Evolutionary conservation across 2,113 vertebrate species (phyloP), one percentile per base, ranked within the genome.

Genomic region (Dendrocopos noguchii): DNA sequence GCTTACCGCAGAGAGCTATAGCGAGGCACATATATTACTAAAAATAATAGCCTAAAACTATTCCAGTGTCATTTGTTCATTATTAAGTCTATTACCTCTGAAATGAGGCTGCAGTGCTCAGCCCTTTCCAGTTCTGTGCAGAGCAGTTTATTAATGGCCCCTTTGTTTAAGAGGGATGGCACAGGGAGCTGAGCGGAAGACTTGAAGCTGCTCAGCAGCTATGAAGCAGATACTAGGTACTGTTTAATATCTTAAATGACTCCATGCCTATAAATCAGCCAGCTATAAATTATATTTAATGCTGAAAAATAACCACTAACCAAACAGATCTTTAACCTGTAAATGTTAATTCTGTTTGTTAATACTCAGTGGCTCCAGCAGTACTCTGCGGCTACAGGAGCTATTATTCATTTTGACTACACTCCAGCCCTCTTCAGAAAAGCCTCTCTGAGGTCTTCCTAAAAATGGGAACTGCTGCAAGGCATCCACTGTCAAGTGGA

Each of bases 321-420:
- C 82, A 96, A 97, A 94, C 84, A 92, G 91, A 91, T 91, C 84
- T 95, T 94, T 95, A 92, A 91, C 94, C 90, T 90, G 92, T 92
- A 97, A 95, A 95, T 86, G 82, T 89, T 95, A 94, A 92, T 96
- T 90, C 90, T 93, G 71, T 93, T 93, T 95, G 95, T 93, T 96
- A 91, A 95, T 95, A 63, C 82, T 84, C 39, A 67, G 64, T 39
- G 72, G 79, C 90, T 96, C 71, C 84, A 88, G 67, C 64, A 74
- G 89, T 33, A 61, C 86, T 96, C 21, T 6, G 67, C 77, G 74
- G 50, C 67, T 94, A 61, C 64, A 91, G 17, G 7, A 76, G 56
- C 77, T 53, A 88, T 95, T 90, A 91, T 17, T 95, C 68, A 93
- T 91, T 75, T 74, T 95, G 80, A 91, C 57, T 90, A 28, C 13